Conservation (phyloP, 2,113 vertebrate species). For the Daphoenositta chrysoptera region DNA sequence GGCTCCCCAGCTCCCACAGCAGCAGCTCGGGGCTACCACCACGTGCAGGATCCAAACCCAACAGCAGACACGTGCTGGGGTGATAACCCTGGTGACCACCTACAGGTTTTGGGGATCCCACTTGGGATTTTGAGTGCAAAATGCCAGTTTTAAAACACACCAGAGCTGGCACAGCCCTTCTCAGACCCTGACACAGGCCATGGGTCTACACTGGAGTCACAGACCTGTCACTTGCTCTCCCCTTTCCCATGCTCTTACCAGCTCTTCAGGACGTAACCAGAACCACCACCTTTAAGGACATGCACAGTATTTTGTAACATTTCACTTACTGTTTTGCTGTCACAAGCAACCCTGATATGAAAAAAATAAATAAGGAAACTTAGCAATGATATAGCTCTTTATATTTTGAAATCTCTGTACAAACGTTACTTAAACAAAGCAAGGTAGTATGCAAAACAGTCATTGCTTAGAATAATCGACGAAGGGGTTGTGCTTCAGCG, state of each 20-base stretch:
- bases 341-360: not conserved
- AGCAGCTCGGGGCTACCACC: not conserved
- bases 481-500: not conserved
- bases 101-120: not conserved
- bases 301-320: rapidly evolving
- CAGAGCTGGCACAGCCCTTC: not conserved
- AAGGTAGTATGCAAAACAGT: slow-evolving; percentile 14
- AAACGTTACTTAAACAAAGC: slow-evolving; percentile 45
- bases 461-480: not conserved
- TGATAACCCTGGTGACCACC: not conserved
- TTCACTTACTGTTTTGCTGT: not conserved
- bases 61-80: rapidly evolving
- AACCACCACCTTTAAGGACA: not conserved
- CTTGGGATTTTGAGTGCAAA: not conserved
- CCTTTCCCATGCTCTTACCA: not conserved
- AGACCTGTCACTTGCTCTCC: not conserved
- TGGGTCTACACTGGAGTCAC: rapidly evolving
- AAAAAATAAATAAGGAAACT: not conserved
- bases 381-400: slow-evolving; percentile 30
- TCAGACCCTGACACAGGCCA: not conserved
- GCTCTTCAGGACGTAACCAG: not conserved
- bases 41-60: rapidly evolving
- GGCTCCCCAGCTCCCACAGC: not conserved
- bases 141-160: not conserved
- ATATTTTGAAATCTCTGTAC: slow-evolving; percentile 44